phyloP scores from a whole-genome alignment of 2,113 vertebrate species.

The Cololabis saira region DNA sequence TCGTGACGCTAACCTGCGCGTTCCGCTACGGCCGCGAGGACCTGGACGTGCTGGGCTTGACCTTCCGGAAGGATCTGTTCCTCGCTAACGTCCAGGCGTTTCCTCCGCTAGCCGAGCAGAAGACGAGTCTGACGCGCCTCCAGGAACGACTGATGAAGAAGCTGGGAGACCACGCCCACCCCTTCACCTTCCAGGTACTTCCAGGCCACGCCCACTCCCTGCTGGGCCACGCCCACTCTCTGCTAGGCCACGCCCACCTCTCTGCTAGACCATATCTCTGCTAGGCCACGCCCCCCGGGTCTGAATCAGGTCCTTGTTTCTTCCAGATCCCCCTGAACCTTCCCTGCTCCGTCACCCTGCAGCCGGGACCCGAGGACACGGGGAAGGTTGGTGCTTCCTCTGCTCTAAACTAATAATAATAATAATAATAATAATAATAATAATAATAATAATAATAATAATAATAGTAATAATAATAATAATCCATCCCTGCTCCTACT shows the following conservation, averaged over 20 bases:
- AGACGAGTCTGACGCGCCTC: conserved; percentile 88
- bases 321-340: conserved; percentile 92
- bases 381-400: conserved; percentile 85
- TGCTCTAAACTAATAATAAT: no score
- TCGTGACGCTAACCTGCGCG: conserved; percentile 94
- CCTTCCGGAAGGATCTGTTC: conserved; percentile 95
- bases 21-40: conserved; percentile 97
- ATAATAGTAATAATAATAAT: no score
- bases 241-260: not conserved
- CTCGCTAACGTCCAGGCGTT: conserved; percentile 92
- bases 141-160: conserved; percentile 97
- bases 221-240: not conserved
- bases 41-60: conserved; percentile 93
- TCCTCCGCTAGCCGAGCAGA: conserved; percentile 86
- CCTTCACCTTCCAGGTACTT: conserved; percentile 91
- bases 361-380: conserved; percentile 94
- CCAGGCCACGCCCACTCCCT: not conserved
- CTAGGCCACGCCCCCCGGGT: no score
- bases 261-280: no score
- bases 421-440: no score
- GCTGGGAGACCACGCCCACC: conserved; percentile 93
- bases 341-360: conserved; percentile 94
- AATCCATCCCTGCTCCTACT: no score
- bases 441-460: no score
- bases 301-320: no score